Evolutionary conservation across 2,113 vertebrate genomes (phyloP).

Genomic region (Solenodon paradoxus): DNA sequence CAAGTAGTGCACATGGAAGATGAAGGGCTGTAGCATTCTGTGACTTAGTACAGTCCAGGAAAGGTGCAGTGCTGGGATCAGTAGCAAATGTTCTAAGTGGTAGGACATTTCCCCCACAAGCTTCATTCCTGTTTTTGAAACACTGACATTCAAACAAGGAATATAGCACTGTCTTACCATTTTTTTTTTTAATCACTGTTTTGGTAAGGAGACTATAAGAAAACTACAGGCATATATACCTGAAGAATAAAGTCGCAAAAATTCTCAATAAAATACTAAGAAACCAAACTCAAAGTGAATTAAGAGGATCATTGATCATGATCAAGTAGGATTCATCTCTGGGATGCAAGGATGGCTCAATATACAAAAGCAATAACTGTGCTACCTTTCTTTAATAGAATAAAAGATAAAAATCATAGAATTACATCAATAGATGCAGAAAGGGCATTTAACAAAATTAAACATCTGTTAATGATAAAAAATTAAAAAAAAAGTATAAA

Average conservation of each 20-base stretch:
- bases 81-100: not conserved
- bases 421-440: too few species aligned
- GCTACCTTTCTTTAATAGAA: not conserved
- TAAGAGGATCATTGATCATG: not conserved
- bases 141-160: not conserved
- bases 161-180: too few species aligned
- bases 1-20: not conserved
- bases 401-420: not conserved
- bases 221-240: not conserved
- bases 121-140: not conserved
- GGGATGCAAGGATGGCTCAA: not conserved
- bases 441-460: not conserved
- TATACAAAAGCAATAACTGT: not conserved
- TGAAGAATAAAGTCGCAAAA: not conserved
- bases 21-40: not conserved
- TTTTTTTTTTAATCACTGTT: not conserved
- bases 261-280: too few species aligned
- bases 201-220: not conserved
- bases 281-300: not conserved
- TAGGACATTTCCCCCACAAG: not conserved
- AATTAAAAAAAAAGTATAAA: not conserved
- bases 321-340: not conserved
- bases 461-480: not conserved
- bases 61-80: not conserved
- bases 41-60: not conserved